Percentiles rank a stretch among this genome's conserved stretches.
Evolutionary conservation across 2,797 vertebrate species (phyloP).

Genomic region (Mormyrops attenuatus): DNA sequence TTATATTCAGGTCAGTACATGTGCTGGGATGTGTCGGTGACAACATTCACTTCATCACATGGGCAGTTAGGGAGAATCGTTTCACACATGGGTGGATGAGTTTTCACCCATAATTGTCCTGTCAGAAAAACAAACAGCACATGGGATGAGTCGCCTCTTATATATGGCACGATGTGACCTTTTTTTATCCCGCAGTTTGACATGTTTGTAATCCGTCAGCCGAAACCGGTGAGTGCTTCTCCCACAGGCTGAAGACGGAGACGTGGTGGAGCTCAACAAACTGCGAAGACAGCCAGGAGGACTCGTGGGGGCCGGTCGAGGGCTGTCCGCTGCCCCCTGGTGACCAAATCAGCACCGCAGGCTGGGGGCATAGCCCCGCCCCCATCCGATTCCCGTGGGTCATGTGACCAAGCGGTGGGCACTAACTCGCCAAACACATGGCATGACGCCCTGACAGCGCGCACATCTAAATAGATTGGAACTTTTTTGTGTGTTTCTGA

Average conservation of each 20-base stretch:
- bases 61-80: neutral
- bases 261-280: constrained; percentile 25
- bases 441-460: neutral
- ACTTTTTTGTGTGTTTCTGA: neutral
- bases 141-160: neutral
- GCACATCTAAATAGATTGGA: neutral
- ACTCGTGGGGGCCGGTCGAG: neutral
- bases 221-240: neutral
- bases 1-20: neutral
- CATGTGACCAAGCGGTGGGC: neutral
- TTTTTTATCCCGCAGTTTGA: neutral
- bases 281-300: neutral
- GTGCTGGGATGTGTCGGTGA: neutral
- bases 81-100: neutral
- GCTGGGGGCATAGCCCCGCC: neutral
- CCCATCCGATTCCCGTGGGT: neutral
- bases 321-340: neutral
- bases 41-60: neutral
- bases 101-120: constrained; percentile 1
- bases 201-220: neutral
- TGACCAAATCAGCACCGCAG: neutral
- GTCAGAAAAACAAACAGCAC: neutral
- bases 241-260: constrained; percentile 36
- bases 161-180: neutral
- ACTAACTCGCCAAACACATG: neutral